phyloP scores from a whole-genome alignment of 2,888 invertebrate species.

The Ochlodes sylvanus region DNA sequence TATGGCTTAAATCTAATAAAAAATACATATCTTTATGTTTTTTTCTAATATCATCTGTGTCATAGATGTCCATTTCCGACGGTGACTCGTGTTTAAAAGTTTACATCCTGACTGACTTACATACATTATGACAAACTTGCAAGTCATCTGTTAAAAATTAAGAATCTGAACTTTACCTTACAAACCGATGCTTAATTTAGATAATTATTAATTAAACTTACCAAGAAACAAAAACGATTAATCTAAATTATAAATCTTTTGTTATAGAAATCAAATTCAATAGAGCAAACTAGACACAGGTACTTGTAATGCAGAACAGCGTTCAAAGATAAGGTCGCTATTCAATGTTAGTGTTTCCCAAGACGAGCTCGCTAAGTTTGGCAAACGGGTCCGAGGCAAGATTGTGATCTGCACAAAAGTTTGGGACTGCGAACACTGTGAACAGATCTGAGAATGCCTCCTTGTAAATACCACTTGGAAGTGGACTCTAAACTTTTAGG shows the following conservation, averaged over 20 bases:
- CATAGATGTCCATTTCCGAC: too few species aligned
- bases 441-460: constrained; percentile 63
- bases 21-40: too few species aligned
- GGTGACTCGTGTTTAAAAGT: too few species aligned
- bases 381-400: constrained; percentile 70
- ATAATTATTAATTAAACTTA: too few species aligned
- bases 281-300: constrained; percentile 20
- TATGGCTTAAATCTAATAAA: too few species aligned
- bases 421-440: constrained; percentile 65
- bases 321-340: constrained; percentile 25
- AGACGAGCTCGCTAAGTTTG: constrained; percentile 38
- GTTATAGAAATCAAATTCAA: constrained; percentile 13
- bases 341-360: constrained; percentile 33
- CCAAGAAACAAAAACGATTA: too few species aligned
- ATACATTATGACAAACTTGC: too few species aligned
- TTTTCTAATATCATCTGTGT: too few species aligned
- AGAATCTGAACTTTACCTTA: too few species aligned
- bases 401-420: constrained; percentile 73
- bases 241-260: not conserved
- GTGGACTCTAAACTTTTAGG: constrained; percentile 52
- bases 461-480: constrained; percentile 70
- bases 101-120: too few species aligned
- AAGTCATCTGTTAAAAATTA: too few species aligned
- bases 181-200: too few species aligned
- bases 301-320: constrained; percentile 27